Base-by-base conservation (phyloP, 1,140 invertebrate genomes). In the Drosophila rhopaloa region DNA sequence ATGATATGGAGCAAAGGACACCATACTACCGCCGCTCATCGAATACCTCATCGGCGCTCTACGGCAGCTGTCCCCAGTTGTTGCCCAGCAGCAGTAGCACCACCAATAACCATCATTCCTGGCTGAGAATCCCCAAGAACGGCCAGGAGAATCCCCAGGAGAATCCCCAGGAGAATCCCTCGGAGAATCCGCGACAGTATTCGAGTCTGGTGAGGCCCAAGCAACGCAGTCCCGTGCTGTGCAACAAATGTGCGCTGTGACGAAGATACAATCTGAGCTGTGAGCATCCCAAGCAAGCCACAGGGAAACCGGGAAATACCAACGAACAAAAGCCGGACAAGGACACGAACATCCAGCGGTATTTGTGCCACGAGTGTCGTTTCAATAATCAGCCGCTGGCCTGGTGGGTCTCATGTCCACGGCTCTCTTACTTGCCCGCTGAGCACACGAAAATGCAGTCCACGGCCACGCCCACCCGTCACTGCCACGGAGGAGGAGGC, bases 261-360 rank as follows among this genome's bases (percentile, higher is more conserved):
- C 90, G 90, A 91, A 91, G 90, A 90, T 90, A 91, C 81, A 91
- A 91, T 73, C 71, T 90, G 70, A 89, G 78, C 79, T 91, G 90
- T 77, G 84, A 89, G 79, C 90, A 91, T 77, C 90, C 90, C 46
- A 68, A 68, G 29, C n/a, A 51, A 16, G 4, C 27, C n/a, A 9
- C 29, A n/a, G 48, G n/a, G 8, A 32, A 43, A 51, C 53, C 44
- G 14, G 41, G 27, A 14, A 60, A 46, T 35, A 32, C 27, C 24
- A 51, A 16, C 53, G 46, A 48, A 5, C 51, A 35, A 4, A 53
- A 38, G 8, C 32, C 24, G 10, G 38, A 51, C 29, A 10, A 51
- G 27, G n/a, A 51, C 2, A 27, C 27, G 11, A 16, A n/a, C 13
- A 60, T 82, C 13, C 62, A 72, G 35, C 74, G 91, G 6, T 86